Evolutionary conservation across 2,888 invertebrate genomes (phyloP).

Genomic region (Halocaridina rubra): DNA sequence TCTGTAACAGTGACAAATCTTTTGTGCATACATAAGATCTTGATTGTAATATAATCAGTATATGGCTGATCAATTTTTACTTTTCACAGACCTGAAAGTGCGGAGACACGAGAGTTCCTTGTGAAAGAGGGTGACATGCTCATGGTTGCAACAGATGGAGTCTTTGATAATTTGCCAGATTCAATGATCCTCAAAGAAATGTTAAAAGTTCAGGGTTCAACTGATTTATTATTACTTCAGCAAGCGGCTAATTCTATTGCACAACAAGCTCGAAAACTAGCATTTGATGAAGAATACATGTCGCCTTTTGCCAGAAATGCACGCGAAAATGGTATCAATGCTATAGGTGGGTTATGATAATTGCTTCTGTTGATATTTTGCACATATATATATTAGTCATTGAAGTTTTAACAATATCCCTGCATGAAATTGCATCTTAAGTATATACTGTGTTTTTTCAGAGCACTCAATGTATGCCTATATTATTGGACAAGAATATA

Average conservation of each 20-base stretch:
- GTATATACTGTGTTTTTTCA: too few relatives aligned
- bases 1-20: background rate
- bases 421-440: too few relatives aligned
- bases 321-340: slow-evolving; percentile 90
- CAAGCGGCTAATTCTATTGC: slow-evolving; percentile 94
- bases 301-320: slow-evolving; percentile 96
- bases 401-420: too few relatives aligned
- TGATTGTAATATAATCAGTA: too few relatives aligned
- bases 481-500: too few relatives aligned
- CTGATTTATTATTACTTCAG: slow-evolving; percentile 82
- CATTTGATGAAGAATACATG: slow-evolving; percentile 93
- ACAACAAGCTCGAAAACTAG: slow-evolving; percentile 92
- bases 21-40: too few relatives aligned
- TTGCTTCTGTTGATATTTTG: background rate
- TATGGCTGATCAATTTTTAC: too few relatives aligned
- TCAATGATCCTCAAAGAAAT: slow-evolving; percentile 88
- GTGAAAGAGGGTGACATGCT: slow-evolving; percentile 95
- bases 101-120: slow-evolving; percentile 86
- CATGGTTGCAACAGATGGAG: slow-evolving; percentile 95
- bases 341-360: slow-evolving; percentile 79
- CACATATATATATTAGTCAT: background rate
- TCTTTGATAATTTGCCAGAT: slow-evolving; percentile 97
- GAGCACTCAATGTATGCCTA: too few relatives aligned
- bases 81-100: slow-evolving; percentile 86
- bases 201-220: slow-evolving; percentile 74